These are phyloP conservation scores for Larimichthys polyactis DNA, from an alignment of 2,113 vertebrate species.

Conservation along the genomic window DNA sequence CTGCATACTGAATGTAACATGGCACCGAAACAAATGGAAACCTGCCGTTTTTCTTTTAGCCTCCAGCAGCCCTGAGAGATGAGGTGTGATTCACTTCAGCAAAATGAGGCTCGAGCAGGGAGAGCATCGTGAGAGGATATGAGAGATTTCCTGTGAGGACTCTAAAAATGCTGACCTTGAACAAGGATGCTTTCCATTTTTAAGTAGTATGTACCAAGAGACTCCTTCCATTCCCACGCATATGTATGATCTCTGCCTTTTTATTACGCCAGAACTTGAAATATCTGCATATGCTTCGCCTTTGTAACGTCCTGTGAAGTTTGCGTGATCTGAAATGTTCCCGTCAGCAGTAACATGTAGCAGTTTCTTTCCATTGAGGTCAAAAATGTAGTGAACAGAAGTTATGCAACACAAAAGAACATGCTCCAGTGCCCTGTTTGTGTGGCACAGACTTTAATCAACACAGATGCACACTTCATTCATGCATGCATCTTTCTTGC, in stretches of 20 bases:
- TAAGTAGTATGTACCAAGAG: constrained; percentile 6
- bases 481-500: background rate
- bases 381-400: constrained; percentile 14
- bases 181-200: background rate
- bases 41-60: constrained; percentile 6
- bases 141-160: constrained; percentile 42
- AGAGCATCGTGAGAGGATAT: constrained; percentile 17
- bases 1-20: background rate
- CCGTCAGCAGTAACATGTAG: background rate
- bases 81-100: constrained; percentile 15
- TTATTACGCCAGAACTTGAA: background rate
- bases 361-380: background rate
- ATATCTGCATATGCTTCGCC: background rate
- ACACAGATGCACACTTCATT: constrained; percentile 6
- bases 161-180: background rate
- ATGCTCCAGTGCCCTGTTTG: constrained; percentile 30
- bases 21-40: constrained; percentile 1
- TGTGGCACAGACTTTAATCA: constrained; percentile 21
- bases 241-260: constrained; percentile 7
- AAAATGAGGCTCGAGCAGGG: background rate
- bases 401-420: constrained; percentile 30
- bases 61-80: constrained; percentile 7
- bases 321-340: background rate
- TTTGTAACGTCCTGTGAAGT: background rate
- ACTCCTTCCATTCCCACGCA: constrained; percentile 21